phyloP scores from a whole-genome alignment of 1,140 invertebrate genomes.

The Danaus melanippus region DNA sequence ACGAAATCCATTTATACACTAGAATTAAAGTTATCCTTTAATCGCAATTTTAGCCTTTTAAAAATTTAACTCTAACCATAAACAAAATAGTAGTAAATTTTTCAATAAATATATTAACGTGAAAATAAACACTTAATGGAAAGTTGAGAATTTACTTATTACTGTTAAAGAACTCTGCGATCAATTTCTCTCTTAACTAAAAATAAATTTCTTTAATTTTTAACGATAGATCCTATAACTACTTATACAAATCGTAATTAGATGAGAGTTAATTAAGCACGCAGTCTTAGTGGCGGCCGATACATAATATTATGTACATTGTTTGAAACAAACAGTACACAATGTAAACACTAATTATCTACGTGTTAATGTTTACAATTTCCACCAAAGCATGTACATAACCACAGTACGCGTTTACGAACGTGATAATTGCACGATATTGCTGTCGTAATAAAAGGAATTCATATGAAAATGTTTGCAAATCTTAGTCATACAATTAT shows the following conservation, averaged over 20 bases:
- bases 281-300: conserved; percentile 13
- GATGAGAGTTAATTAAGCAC: conserved; percentile 17
- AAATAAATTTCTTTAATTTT: not conserved
- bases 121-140: too few species aligned
- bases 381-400: conserved; percentile 13
- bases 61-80: too few species aligned
- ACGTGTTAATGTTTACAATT: conserved; percentile 19
- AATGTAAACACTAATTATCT: conserved; percentile 23
- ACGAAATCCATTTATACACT: not conserved
- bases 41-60: too few species aligned
- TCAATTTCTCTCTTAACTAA: too few species aligned
- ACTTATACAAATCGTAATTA: conserved; percentile 2
- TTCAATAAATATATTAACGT: too few species aligned
- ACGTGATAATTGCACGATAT: conserved; percentile 7
- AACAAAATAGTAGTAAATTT: too few species aligned
- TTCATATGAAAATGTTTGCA: not conserved
- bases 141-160: too few species aligned
- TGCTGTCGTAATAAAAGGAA: conserved; percentile 3
- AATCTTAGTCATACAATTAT: conserved; percentile 3
- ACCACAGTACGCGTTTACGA: conserved; percentile 7
- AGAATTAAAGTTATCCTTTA: not conserved
- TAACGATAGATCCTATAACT: not conserved
- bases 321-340: conserved; percentile 12
- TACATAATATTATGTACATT: conserved; percentile 14
- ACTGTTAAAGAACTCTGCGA: too few species aligned